Base-by-base conservation (phyloP, 2,888 invertebrate species). In the Tinea semifulvella region DNA sequence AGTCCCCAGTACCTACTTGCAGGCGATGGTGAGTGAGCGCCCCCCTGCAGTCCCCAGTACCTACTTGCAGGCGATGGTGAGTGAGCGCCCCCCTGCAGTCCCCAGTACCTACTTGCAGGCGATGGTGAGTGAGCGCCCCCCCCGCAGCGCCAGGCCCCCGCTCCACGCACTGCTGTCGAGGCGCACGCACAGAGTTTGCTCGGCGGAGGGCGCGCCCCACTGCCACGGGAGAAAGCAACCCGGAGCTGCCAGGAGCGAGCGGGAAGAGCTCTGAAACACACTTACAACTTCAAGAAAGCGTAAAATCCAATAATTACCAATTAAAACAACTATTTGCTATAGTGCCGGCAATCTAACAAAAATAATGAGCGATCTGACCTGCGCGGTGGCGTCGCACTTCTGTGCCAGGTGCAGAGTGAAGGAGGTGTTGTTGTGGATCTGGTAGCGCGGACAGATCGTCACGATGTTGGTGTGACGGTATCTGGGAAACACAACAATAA, bases 221-320 rank as follows among this genome's bases (percentile, higher is more conserved):
- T 99, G 97, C 81, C 96, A 99, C 13, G 98, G 92, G 74, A 97
- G 88, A 66, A 91, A 91, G 63, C 94, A 94, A 52, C 92, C 91
- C 0, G 96, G 88, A 58, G 94, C 88, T 1, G 95, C 91, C 47
- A 88, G 86, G 61, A 95, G 84, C 26, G 18, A 16, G 7, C n/a
- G 4, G 2, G 13, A 18, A 6, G 22, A 28, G 17, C 11, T 14
- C n/a, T 14, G 22, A 2, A 6, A 38, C 13, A 19, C 26, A 14
- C 3, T 19, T 7, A 3, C 10, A n/a, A 22, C 17, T 2, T 17
- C 8, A 35, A 16, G 19, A 1, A n/a, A 1, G 6, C 7, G 11
- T n/a, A 10, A 6, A 35, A 14, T 11, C 11, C 35, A 14, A 31
- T 6, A 11, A n/a, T n/a, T n/a, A n/a, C n/a, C n/a, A n/a, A n/a